Evolutionary conservation across 2,888 invertebrate genomes (phyloP).

Genomic region (Heterodera filipjevi): DNA sequence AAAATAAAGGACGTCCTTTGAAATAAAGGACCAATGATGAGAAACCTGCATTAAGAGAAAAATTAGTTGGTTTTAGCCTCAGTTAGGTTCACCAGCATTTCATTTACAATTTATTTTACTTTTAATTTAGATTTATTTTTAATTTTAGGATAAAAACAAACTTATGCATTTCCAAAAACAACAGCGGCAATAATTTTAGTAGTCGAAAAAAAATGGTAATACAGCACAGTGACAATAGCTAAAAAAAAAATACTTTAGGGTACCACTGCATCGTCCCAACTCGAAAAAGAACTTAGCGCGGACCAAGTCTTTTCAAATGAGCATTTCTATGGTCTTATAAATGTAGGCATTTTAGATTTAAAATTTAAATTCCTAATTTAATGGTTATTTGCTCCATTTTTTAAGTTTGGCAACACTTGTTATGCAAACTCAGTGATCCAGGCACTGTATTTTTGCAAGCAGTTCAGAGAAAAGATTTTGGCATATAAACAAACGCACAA

Average conservation of each 20-base stretch:
- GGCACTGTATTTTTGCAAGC: slow-evolving; percentile 98
- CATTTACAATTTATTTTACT: too few species aligned
- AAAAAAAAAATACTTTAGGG: slow-evolving; percentile 80
- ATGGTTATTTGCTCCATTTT: slow-evolving; percentile 40
- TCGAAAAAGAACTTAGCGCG: slow-evolving; percentile 98
- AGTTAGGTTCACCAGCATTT: too few species aligned
- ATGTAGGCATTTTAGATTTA: slow-evolving; percentile 74
- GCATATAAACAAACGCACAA: slow-evolving; percentile 80
- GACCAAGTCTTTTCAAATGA: slow-evolving; percentile 98
- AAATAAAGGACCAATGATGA: too few species aligned
- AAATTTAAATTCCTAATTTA: slow-evolving; percentile 4
- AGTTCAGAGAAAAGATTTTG: slow-evolving; percentile 95
- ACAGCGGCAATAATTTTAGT: too few species aligned
- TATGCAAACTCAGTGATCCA: slow-evolving; percentile 99
- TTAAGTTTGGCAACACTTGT: slow-evolving; percentile 96
- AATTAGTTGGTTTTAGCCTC: too few species aligned
- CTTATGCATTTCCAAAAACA: too few species aligned
- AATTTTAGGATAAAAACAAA: too few species aligned
- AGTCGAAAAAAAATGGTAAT: neutral
- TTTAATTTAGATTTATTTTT: too few species aligned
- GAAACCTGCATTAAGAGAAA: too few species aligned
- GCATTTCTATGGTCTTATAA: slow-evolving; percentile 98
- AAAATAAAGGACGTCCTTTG: too few species aligned
- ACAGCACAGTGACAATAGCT: too few species aligned
- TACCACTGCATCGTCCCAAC: slow-evolving; percentile 97